Percentiles rank a stretch among this genome's conserved stretches.
These are phyloP conservation scores for Rhizoglyphus robini DNA, from an alignment of 1,140 invertebrate species.

Conservation along the genomic window DNA sequence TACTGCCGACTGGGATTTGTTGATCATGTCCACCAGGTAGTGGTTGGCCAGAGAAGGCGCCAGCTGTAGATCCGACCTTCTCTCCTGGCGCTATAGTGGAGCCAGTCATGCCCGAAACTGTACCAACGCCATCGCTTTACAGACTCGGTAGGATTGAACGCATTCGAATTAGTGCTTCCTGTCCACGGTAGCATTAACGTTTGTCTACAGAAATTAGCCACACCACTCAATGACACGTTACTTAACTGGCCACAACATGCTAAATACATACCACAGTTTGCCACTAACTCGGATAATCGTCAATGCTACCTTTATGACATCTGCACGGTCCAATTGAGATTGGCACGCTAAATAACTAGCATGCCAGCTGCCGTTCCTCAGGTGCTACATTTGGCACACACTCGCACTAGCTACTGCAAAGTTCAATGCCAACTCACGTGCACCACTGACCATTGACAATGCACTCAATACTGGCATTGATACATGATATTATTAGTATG, in stretches of 20 bases:
- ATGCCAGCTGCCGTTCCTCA: too few relatives aligned
- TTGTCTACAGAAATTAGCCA: not conserved
- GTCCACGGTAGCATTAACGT: not conserved
- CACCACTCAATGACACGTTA: not conserved
- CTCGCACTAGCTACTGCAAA: too few relatives aligned
- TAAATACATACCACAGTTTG: too few relatives aligned
- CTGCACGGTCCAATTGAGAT: too few relatives aligned
- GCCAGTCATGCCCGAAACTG: not conserved
- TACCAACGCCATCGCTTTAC: not conserved
- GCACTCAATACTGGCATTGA: too few relatives aligned
- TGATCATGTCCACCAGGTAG: constrained; percentile 14
- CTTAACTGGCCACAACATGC: not conserved
- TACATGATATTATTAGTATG: too few relatives aligned
- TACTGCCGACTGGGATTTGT: constrained; percentile 9
- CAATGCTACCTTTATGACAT: too few relatives aligned
- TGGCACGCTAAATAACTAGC: too few relatives aligned
- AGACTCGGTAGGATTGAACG: not conserved
- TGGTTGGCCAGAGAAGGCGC: not conserved
- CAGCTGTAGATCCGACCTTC: not conserved
- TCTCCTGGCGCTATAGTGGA: not conserved
- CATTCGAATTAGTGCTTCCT: not conserved
- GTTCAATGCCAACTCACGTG: too few relatives aligned
- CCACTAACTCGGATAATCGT: not conserved
- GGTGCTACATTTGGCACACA: too few relatives aligned
- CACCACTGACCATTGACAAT: too few relatives aligned